Evolutionary conservation across 2,797 vertebrate genomes (phyloP).

Genomic region (Novumbra hubbsi): DNA sequence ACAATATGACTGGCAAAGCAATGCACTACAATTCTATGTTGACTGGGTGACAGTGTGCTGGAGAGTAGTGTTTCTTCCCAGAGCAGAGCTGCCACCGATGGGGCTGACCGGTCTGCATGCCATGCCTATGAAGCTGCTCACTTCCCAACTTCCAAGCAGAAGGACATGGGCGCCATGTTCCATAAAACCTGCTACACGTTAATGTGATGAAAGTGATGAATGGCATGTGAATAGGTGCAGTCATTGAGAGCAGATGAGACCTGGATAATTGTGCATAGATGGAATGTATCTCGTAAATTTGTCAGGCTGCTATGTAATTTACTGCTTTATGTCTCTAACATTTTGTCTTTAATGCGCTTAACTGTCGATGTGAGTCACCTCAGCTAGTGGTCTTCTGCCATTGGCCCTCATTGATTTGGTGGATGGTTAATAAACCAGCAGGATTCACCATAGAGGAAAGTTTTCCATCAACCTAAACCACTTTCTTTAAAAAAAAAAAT

Average conservation of each 20-base stretch:
- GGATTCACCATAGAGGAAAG: conserved; percentile 60
- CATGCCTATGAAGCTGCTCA: conserved; percentile 11
- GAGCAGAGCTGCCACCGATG: conserved; percentile 11
- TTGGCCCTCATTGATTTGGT: conserved; percentile 42
- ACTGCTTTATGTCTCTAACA: no score
- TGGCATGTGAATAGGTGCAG: conserved; percentile 15
- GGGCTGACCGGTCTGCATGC: not conserved
- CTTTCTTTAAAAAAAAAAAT: conserved; percentile 10
- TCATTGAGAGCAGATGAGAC: conserved; percentile 22
- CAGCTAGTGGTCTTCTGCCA: conserved; percentile 53
- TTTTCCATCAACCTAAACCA: conserved; percentile 23
- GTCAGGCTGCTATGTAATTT: conserved; percentile 12
- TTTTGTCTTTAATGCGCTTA: not conserved
- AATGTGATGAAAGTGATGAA: conserved; percentile 37
- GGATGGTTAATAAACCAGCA: conserved; percentile 60
- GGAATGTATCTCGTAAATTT: conserved; percentile 27
- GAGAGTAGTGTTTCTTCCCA: conserved; percentile 2
- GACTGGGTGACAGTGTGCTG: conserved; percentile 6
- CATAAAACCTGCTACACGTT: not conserved
- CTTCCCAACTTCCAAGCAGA: not conserved
- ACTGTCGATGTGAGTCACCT: conserved; percentile 49
- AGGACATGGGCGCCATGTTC: no score
- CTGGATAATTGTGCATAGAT: conserved; percentile 23
- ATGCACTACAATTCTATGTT: conserved; percentile 1
- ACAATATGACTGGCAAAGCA: conserved; percentile 1